phyloP scores from a whole-genome alignment of 2,797 vertebrate genomes.

The Martes flavigula region DNA sequence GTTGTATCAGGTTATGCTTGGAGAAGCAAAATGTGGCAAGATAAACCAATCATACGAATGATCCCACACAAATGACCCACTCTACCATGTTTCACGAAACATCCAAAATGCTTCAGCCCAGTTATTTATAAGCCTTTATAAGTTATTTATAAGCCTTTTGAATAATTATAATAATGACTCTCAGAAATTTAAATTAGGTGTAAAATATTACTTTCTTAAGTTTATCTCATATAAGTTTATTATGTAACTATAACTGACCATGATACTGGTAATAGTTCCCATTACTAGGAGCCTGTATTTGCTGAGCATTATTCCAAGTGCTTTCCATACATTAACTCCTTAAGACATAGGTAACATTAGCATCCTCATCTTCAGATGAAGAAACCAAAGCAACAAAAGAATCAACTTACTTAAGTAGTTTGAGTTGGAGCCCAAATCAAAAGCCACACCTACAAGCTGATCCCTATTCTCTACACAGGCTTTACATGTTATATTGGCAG shows the following conservation, averaged over 20 bases:
- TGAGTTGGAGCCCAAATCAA: not conserved
- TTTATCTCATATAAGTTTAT: not conserved
- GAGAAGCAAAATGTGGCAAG: not conserved
- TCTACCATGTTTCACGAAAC: not conserved
- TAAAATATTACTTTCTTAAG: not conserved
- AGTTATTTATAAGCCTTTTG: not conserved
- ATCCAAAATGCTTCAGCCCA: not conserved
- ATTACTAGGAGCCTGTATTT: not conserved
- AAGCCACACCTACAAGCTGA: not conserved
- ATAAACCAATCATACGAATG: not conserved
- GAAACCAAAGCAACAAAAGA: not conserved
- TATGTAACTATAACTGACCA: not conserved
- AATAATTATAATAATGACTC: not conserved
- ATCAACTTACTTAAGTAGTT: not conserved
- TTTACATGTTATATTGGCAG: constrained; percentile 45
- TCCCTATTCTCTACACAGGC: not conserved
- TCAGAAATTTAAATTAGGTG: not conserved
- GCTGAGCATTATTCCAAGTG: not conserved
- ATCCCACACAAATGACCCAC: not conserved
- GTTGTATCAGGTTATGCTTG: not conserved
- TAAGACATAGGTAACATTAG: not conserved
- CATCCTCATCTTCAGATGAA: not conserved
- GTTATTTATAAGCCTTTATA: not conserved
- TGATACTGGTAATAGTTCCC: not conserved
- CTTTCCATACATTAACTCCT: not conserved